phyloP scores from a whole-genome alignment of 1,140 invertebrate species.

The Drosophila gunungcola region DNA sequence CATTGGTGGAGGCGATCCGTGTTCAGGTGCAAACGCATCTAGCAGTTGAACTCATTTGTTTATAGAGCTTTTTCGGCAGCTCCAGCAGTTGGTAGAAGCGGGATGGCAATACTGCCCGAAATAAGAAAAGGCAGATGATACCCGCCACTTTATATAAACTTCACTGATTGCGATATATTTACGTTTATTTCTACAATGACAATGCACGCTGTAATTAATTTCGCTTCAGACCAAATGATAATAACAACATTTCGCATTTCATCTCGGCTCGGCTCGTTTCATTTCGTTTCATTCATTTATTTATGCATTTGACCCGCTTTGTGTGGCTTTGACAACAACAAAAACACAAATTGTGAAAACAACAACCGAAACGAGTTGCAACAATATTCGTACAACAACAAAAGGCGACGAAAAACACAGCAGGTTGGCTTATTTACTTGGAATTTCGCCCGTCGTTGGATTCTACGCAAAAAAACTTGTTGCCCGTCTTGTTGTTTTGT shows the following conservation, averaged over 20 bases:
- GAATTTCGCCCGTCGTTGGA: slow-evolving; percentile 60
- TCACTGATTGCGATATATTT: slow-evolving; percentile 26
- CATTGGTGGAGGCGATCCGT: slow-evolving; percentile 58
- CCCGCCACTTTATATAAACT: slow-evolving; percentile 35
- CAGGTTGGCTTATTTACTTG: slow-evolving; percentile 56
- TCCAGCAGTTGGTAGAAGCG: slow-evolving; percentile 16
- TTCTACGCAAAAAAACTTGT: slow-evolving; percentile 77
- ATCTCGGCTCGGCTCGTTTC: slow-evolving; percentile 53
- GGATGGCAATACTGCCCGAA: slow-evolving; percentile 53
- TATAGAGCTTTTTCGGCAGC: slow-evolving; percentile 29
- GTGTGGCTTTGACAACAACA: slow-evolving; percentile 51
- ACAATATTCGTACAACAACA: slow-evolving; percentile 29
- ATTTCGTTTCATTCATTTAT: slow-evolving; percentile 60
- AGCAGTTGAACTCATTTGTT: slow-evolving; percentile 36
- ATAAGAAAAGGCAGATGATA: slow-evolving; percentile 26
- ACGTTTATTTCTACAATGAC: slow-evolving; percentile 22
- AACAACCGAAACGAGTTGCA: slow-evolving; percentile 59
- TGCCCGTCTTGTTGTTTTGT: slow-evolving; percentile 59
- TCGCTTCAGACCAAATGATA: slow-evolving; percentile 43
- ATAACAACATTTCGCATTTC: slow-evolving; percentile 43
- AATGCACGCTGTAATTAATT: slow-evolving; percentile 48
- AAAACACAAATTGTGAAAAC: slow-evolving; percentile 27
- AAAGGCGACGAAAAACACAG: slow-evolving; percentile 5
- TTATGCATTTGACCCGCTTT: slow-evolving; percentile 79
- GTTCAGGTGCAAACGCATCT: slow-evolving; percentile 50